Conservation (phyloP, 2,113 vertebrate species). For the Ancistrus triradiatus region DNA sequence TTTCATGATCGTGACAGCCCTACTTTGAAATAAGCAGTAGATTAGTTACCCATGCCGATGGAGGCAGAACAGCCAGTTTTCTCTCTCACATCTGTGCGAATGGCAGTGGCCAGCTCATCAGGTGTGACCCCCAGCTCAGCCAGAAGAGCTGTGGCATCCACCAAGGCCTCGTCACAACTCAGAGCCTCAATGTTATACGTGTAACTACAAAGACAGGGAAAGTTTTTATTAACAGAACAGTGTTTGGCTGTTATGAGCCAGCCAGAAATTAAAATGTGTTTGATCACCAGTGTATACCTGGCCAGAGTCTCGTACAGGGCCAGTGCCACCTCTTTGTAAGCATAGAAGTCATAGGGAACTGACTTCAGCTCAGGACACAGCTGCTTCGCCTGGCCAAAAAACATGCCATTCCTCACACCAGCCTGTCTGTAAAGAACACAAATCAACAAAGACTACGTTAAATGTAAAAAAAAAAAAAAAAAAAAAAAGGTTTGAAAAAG, state of each 20-base stretch:
- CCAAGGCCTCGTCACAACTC: conserved; percentile 93
- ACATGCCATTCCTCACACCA: conserved; percentile 95
- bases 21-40: too few species aligned
- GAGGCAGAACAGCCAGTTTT: conserved; percentile 90
- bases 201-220: conserved; percentile 72
- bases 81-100: conserved; percentile 85
- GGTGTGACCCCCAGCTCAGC: conserved; percentile 78
- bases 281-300: conserved; percentile 66
- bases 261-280: not conserved
- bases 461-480: too few species aligned
- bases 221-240: not conserved
- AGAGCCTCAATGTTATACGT: conserved; percentile 94
- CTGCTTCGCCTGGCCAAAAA: conserved; percentile 92
- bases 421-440: conserved; percentile 71
- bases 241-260: not conserved
- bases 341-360: conserved; percentile 89
- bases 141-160: conserved; percentile 85
- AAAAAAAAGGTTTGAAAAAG: too few species aligned
- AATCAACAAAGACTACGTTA: too few species aligned
- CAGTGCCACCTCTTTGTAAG: conserved; percentile 89
- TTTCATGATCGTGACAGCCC: too few species aligned
- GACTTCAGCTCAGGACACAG: conserved; percentile 86
- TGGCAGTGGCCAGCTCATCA: conserved; percentile 81
- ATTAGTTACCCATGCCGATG: conserved; percentile 84
- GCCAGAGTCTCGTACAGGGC: conserved; percentile 88